Percentiles rank a stretch among this genome's conserved stretches.
Conservation (phyloP, 2,888 invertebrate genomes). For the Drosophila cognata region DNA sequence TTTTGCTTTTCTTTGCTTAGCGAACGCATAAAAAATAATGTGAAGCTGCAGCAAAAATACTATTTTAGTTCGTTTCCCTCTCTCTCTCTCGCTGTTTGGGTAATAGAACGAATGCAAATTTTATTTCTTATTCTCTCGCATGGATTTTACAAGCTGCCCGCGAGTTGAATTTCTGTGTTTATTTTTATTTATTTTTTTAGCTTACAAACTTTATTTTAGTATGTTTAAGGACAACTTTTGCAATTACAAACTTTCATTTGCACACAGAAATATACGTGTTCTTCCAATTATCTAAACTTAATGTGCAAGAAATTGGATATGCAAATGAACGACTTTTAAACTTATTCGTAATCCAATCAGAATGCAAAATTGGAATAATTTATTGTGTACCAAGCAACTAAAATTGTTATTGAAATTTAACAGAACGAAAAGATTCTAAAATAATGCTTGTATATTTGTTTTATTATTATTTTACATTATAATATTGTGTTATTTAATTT, state of each 20-base stretch:
- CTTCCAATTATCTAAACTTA: constrained; percentile 13
- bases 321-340: constrained; percentile 23
- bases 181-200: constrained; percentile 25
- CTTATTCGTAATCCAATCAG: constrained; percentile 2
- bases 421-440: background rate
- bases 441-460: background rate
- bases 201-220: constrained; percentile 51
- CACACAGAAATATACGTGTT: constrained; percentile 43
- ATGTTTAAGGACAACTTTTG: constrained; percentile 60
- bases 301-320: background rate
- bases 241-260: constrained; percentile 65
- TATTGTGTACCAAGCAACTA: background rate
- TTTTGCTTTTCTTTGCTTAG: constrained; percentile 74
- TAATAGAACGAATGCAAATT: constrained; percentile 53
- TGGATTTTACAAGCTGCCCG: constrained; percentile 32
- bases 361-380: background rate
- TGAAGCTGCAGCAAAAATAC: constrained; percentile 60
- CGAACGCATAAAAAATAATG: constrained; percentile 76
- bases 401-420: background rate
- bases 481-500: too few species aligned
- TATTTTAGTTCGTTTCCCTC: constrained; percentile 24
- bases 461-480: too few species aligned
- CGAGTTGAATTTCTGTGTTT: constrained; percentile 11
- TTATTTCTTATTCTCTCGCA: constrained; percentile 49
- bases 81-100: constrained; percentile 18